Evolutionary conservation across 2,888 invertebrate species (phyloP).

Genomic region (Parascotia fuliginaria): DNA sequence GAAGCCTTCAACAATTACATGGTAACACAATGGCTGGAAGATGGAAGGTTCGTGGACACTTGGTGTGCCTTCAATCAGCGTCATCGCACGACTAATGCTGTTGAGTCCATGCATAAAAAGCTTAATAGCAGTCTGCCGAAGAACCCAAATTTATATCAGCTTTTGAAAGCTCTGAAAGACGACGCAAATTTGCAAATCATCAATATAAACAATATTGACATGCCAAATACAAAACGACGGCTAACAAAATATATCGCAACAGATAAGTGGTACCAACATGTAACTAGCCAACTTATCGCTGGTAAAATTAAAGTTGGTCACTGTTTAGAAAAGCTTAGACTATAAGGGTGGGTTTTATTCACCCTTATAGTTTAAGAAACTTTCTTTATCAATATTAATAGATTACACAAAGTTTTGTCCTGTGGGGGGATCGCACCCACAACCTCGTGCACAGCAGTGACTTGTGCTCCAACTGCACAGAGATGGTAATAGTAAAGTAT

Average conservation of each 20-base stretch:
- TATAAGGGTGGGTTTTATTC: too few species aligned
- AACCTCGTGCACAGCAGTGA: too few species aligned
- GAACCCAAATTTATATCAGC: slow-evolving; percentile 48
- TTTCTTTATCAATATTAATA: too few species aligned
- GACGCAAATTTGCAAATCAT: slow-evolving; percentile 5
- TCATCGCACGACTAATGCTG: slow-evolving; percentile 12
- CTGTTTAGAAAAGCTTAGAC: slow-evolving; percentile 3
- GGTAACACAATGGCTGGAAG: slow-evolving; percentile 11
- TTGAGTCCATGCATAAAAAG: slow-evolving; percentile 15
- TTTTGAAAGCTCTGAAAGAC: slow-evolving; percentile 31
- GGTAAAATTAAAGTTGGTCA: slow-evolving; percentile 10
- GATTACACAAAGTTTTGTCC: too few species aligned
- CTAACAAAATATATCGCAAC: neutral
- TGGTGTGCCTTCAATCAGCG: slow-evolving; percentile 6
- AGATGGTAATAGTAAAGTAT: too few species aligned
- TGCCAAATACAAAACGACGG: slow-evolving; percentile 1
- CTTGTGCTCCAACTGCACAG: too few species aligned
- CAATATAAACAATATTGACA: neutral
- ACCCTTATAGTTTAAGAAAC: too few species aligned
- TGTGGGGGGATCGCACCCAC: too few species aligned
- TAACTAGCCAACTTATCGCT: slow-evolving; percentile 12
- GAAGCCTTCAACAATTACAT: slow-evolving; percentile 6
- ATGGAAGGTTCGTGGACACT: slow-evolving; percentile 8
- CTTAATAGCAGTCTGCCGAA: slow-evolving; percentile 37
- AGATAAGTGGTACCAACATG: slow-evolving; percentile 5